Evolutionary conservation across 2,113 vertebrate species (phyloP), one percentile per base, ranked within the genome.

Genomic region (Delphinapterus leucas): DNA sequence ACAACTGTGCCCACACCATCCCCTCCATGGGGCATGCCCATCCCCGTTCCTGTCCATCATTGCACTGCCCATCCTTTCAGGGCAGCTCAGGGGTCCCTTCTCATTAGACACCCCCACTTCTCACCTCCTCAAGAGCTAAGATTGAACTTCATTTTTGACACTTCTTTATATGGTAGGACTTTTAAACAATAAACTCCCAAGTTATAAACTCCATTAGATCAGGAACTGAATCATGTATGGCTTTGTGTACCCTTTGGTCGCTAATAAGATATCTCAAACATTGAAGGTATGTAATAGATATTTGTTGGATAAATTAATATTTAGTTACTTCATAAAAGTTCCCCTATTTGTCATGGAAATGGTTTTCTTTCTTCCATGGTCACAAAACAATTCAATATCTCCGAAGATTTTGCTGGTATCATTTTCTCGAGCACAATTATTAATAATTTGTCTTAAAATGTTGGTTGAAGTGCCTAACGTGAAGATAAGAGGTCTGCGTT

Each of bases 401-500:
- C 97, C 86, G 81, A 96, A 95, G 91, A 73, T 97, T 93, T 97
- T 92, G 79, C 74, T 60, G 92, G 92, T 93, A 91, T 61, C 44
- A 74, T 81, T 97, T 98, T 97, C 95, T 98, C 41, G 49, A 96
- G 89, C 88, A 97, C 47, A 77, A 85, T 97, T 98, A 97, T 96
- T 98, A 94, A 79, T 95, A 92, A 96, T 88, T 97, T 96, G 97
- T 97, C 95, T 98, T 95, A 98, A 96, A 98, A 87, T 97, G 93
- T 96, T 97, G 96, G 80, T 97, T 95, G 92, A 98, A 97, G 95
- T 92, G 96, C 93, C 96, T 70, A 63, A 90, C 20, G 18, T 58
- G 95, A 98, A 98, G 91, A 97, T 94, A 98, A 98, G 95, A 98
- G 77, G 81, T 97, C 94, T 98, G 87, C 55, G 92, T 97, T 98